Evolutionary conservation across 2,797 vertebrate species (phyloP), one percentile per base, ranked within the genome.

Genomic region (Cuculus canorus): DNA sequence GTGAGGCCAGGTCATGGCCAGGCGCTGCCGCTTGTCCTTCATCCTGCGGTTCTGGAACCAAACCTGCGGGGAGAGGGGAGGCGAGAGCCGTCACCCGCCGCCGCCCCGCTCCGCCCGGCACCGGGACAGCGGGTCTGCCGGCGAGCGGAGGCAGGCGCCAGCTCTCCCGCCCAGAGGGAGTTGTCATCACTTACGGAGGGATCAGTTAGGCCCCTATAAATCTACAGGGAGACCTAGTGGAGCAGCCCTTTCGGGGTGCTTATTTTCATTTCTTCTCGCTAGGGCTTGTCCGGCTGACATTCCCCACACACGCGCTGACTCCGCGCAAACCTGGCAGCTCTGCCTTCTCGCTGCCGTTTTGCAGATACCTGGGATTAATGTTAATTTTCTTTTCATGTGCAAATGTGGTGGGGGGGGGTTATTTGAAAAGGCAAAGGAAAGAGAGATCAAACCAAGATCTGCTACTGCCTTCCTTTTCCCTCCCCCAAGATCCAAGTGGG

Each of bases 21-120:
- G 97, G 45, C 99, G 98, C 97, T 99, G 99, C 61, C 99, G 96
- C 95, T 99, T 99, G 98, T 99, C 99, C 97, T 99, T 99, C 99
- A 99, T 99, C 95, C 99, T 98, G 84, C 99, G 98, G 98, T 99
- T 99, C 98, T 99, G 99, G 98, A 99, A 99, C 99, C 99, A 99
- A 91, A 99, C 99, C 99, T 99, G 96, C 39, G 64, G 88, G 61
- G 8, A 90, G 66, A 85, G 84, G 75, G 94, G 78, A 82, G 78
- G 83, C 82, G 43, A 96, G 66, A 96, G 78, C 89, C 56, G 91
- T 96, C 91, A 95, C 84, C 45, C 52, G 18, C 90, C 17, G 25
- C 76, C 35, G 23, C 25, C 45, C 50, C 32, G 39, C 79, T 78
- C 66, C 23, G 8, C 54, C 73, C 13, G 65, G 61, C 30, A 5